These are phyloP conservation scores for Hecatera dysodea DNA, from an alignment of 2,888 invertebrate genomes.

Conservation along the genomic window DNA sequence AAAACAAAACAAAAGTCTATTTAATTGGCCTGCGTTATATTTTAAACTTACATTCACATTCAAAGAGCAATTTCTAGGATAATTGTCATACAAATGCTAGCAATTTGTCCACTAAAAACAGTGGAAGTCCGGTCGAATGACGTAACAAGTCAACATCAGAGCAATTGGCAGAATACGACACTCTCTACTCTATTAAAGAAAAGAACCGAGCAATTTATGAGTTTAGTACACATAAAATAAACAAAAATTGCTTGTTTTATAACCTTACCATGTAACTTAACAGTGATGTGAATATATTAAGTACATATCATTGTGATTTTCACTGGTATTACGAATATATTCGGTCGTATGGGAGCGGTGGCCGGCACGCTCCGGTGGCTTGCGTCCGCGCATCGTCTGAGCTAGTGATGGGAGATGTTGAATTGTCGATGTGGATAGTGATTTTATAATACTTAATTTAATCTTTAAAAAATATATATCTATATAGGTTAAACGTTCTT, in stretches of 20 bases:
- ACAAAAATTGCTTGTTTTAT: slow-evolving; percentile 62
- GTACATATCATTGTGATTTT: slow-evolving; percentile 71
- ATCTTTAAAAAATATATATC: neutral
- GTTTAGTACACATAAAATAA: slow-evolving; percentile 58
- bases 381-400: slow-evolving; percentile 56
- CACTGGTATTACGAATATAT: slow-evolving; percentile 74
- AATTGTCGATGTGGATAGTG: slow-evolving; percentile 45
- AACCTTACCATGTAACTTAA: slow-evolving; percentile 49
- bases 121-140: slow-evolving; percentile 40
- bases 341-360: slow-evolving; percentile 68
- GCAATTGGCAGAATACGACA: slow-evolving; percentile 41
- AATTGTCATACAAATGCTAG: slow-evolving; percentile 27
- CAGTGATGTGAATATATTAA: slow-evolving; percentile 69
- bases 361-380: slow-evolving; percentile 72
- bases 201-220: slow-evolving; percentile 54
- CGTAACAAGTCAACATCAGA: slow-evolving; percentile 39
- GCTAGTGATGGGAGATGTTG: slow-evolving; percentile 59
- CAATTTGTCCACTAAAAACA: slow-evolving; percentile 24
- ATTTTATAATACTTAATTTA: neutral
- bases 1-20: neutral
- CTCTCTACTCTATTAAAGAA: slow-evolving; percentile 61
- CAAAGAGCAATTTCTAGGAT: slow-evolving; percentile 18
- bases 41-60: slow-evolving; percentile 18
- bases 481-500: neutral
- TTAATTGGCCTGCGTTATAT: neutral